Evolutionary conservation across 30 jellyfish, hydroid and myxozoan species (phyloP).

Genomic region (Pelagia noctiluca): DNA sequence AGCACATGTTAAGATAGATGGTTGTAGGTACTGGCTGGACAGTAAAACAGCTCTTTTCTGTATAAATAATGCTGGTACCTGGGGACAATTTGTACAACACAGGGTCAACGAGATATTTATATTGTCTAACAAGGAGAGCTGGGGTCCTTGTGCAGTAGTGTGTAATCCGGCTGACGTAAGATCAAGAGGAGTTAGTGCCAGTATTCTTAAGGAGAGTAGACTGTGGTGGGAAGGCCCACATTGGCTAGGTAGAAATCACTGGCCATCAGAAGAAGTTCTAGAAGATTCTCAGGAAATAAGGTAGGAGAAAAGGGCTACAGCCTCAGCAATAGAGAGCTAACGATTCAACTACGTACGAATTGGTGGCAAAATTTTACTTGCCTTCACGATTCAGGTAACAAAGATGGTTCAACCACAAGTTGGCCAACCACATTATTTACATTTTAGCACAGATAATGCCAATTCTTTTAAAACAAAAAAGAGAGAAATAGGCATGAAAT

Average conservation of each 20-base stretch:
- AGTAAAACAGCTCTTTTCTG: conserved; percentile 43
- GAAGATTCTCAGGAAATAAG: conserved; percentile 24
- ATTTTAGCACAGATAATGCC: too few species aligned
- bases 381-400: conserved; percentile 40
- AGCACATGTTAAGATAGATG: conserved; percentile 23
- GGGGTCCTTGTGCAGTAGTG: conserved; percentile 55
- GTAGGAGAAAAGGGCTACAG: conserved; percentile 16
- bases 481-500: too few species aligned
- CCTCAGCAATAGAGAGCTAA: too few species aligned
- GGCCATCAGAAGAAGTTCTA: conserved; percentile 20
- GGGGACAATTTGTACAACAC: conserved; percentile 38
- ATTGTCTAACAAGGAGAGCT: conserved; percentile 15
- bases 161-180: conserved; percentile 63
- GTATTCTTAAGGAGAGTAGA: not conserved
- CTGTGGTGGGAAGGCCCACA: conserved; percentile 36
- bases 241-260: too few species aligned
- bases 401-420: conserved; percentile 10
- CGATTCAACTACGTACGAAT: too few species aligned
- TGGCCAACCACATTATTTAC: too few species aligned
- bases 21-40: conserved; percentile 37
- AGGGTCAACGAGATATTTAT: conserved; percentile 25
- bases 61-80: conserved; percentile 14
- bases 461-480: too few species aligned
- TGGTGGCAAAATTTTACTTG: too few species aligned
- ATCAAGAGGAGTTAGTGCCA: conserved; percentile 13